phyloP scores from a whole-genome alignment of 2,113 vertebrate genomes.

The Colinus virginianus region DNA sequence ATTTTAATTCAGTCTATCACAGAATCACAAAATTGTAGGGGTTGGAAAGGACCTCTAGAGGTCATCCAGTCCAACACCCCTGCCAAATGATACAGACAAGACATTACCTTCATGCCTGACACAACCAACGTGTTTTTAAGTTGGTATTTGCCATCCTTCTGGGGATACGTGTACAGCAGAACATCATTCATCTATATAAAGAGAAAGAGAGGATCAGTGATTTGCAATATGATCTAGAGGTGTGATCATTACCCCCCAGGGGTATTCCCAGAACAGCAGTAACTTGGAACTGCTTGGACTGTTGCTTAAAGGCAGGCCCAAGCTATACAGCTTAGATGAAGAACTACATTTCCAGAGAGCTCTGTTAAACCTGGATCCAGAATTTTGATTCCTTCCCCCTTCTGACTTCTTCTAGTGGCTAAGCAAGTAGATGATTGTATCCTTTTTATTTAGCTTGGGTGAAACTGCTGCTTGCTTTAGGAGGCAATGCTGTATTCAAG shows the following conservation, averaged over 20 bases:
- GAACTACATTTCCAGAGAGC: neutral
- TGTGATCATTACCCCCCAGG: neutral
- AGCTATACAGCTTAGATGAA: neutral
- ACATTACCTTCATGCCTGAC: constrained; percentile 88
- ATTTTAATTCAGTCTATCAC: neutral
- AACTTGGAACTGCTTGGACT: neutral
- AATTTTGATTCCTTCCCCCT: neutral
- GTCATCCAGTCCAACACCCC: too few relatives aligned
- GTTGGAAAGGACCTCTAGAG: too few relatives aligned
- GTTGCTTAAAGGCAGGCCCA: neutral
- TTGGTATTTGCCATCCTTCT: constrained; percentile 95
- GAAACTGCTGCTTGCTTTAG: neutral
- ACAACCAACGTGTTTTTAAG: constrained; percentile 90
- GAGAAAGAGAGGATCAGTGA: constrained; percentile 47
- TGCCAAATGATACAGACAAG: neutral
- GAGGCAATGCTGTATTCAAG: neutral
- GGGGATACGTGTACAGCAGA: constrained; percentile 94
- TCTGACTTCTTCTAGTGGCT: neutral
- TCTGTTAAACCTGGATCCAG: neutral
- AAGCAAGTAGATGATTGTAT: neutral
- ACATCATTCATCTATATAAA: constrained; percentile 92
- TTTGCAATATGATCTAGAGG: neutral
- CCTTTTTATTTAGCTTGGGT: neutral
- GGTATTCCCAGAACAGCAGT: neutral
- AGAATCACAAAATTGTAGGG: too few relatives aligned